phyloP scores from a whole-genome alignment of 2,888 invertebrate species.

The Mechanitis messenoides region DNA sequence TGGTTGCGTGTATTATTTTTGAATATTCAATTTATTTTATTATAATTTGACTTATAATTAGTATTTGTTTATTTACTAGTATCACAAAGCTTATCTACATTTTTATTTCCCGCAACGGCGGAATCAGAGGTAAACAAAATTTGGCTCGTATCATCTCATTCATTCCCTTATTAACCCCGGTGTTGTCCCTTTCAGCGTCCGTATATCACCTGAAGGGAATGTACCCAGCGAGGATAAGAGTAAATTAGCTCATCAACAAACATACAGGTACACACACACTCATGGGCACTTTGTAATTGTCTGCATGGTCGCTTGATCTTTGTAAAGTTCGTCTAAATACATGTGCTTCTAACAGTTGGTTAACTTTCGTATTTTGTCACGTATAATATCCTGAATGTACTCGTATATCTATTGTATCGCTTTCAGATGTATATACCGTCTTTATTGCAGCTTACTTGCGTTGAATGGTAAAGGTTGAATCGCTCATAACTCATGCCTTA shows the following conservation, averaged over 20 bases:
- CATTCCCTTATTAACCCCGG: constrained; percentile 65
- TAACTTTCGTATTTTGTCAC: background rate
- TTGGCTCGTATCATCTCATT: constrained; percentile 50
- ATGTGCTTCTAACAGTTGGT: background rate
- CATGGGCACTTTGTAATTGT: constrained; percentile 15
- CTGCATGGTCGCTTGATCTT: background rate
- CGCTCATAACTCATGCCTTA: background rate
- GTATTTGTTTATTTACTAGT: constrained; percentile 7
- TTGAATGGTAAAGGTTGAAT: background rate
- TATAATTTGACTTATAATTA: background rate
- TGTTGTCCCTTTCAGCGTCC: constrained; percentile 78
- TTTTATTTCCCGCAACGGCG: constrained; percentile 62
- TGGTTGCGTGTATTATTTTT: no score
- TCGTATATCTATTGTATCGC: background rate
- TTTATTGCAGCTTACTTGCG: background rate
- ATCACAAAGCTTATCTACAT: constrained; percentile 40
- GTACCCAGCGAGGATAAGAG: constrained; percentile 81
- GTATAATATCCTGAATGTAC: background rate
- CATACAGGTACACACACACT: constrained; percentile 79
- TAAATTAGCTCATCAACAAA: constrained; percentile 83
- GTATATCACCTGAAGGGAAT: constrained; percentile 76
- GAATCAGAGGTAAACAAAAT: constrained; percentile 69
- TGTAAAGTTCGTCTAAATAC: background rate
- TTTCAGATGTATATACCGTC: background rate
- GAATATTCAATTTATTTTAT: background rate